Base-by-base conservation (phyloP, 2,888 invertebrate genomes). In the Autographa gamma region DNA sequence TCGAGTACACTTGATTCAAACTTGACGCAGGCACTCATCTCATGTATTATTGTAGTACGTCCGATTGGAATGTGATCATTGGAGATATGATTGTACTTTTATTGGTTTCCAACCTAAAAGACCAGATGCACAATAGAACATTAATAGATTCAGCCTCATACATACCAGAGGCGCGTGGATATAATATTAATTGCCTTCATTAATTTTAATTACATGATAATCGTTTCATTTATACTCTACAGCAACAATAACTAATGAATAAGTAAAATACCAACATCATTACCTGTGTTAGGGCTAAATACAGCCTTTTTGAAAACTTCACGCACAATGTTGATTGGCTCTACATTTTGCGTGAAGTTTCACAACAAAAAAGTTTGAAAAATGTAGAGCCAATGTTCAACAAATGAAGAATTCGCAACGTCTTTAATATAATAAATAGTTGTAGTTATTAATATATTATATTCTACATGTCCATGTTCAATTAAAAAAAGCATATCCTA, bases 101-200 rank as follows among this genome's bases (percentile, higher is more conserved):
- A 66, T 71, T 66, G 43, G 43, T 63, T 59, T 59, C 19, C 34
- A 63, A 62, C 63, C 62, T 66, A 62, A 71, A 79, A 69, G 7
- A 48, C 65, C 66, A 82, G 74, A 76, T 80, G 54, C 71, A 74
- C 83, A 80, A 84, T 82, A 63, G 68, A 76, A 69, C 67, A 76
- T 73, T 74, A 70, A 70, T 66, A 63, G 31, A 61, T 54, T 32
- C 52, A 69, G 56, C 60, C 58, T 56, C 65, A 60, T 64, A 60
- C 63, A 71, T 71, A 66, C 67, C 56, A 66, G 25, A 13, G 25
- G 54, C 25, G 60, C 76, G 76, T 73, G 80, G 65, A 63, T 69
- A 71, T 52, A 84, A 74, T 82, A 74, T 79, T 64, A 73, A 81
- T 77, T 64, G 32, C 5, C 48, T 38, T 79, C 32, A 78, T 81